phyloP scores from a whole-genome alignment of 1,140 invertebrate genomes.

The Dolichoris vasculosae region DNA sequence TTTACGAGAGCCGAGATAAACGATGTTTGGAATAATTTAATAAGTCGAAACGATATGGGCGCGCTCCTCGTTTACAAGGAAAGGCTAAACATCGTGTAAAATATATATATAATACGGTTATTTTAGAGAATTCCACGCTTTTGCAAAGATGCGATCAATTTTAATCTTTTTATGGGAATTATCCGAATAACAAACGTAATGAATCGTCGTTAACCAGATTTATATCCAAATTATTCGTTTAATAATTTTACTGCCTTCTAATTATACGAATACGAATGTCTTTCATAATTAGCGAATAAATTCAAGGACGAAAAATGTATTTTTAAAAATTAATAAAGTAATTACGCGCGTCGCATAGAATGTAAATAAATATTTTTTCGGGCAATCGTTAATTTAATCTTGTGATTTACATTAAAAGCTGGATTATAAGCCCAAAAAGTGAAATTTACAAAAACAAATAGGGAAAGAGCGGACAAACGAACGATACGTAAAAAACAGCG shows the following conservation, averaged over 20 bases:
- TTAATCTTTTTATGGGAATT: neutral
- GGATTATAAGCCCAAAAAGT: constrained; percentile 18
- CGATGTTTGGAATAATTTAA: too few species aligned
- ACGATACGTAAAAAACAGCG: constrained; percentile 41
- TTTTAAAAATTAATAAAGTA: neutral
- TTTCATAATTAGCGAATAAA: neutral
- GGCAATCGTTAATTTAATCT: constrained; percentile 11
- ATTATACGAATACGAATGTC: neutral
- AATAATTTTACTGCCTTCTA: too few species aligned
- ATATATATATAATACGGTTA: neutral
- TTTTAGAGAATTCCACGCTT: neutral
- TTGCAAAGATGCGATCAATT: neutral
- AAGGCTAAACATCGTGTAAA: neutral
- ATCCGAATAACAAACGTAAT: too few species aligned
- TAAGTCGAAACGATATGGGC: neutral
- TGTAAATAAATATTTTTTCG: neutral
- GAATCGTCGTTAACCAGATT: too few species aligned
- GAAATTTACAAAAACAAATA: constrained; percentile 25
- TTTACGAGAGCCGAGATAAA: too few species aligned
- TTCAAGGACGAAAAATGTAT: neutral
- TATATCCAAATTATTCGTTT: too few species aligned
- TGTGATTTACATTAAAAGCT: neutral
- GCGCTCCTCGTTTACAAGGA: neutral
- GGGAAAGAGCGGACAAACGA: neutral
- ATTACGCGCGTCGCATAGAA: neutral